Percentiles rank a stretch among this genome's conserved stretches.
Conservation (phyloP, 2,113 vertebrate species). For the Sinosuthora webbiana region DNA sequence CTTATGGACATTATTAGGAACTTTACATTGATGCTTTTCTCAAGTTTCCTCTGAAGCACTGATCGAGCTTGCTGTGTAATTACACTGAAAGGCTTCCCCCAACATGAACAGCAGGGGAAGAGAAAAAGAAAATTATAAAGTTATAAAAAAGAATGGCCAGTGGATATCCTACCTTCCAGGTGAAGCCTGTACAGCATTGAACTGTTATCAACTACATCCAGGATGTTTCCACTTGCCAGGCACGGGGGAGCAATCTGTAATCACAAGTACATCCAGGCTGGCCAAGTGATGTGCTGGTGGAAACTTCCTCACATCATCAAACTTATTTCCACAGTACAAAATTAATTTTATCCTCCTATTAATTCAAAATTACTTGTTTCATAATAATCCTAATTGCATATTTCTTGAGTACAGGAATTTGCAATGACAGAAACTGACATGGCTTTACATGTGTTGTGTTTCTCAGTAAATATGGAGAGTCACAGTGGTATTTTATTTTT, state of each 20-base stretch:
- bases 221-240: conserved; percentile 74
- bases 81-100: background rate
- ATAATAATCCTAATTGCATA: background rate
- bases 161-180: conserved; percentile 84
- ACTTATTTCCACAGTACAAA: background rate
- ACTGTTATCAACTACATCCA: conserved; percentile 84
- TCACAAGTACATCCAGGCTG: background rate
- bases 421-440: background rate
- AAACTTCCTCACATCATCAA: background rate
- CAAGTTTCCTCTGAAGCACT: background rate
- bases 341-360: background rate
- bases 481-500: background rate
- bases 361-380: background rate
- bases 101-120: background rate
- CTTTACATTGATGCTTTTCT: background rate
- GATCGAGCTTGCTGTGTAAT: background rate
- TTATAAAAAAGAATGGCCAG: background rate
- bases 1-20: background rate
- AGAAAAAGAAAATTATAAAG: background rate
- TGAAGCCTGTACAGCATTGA: conserved; percentile 91
- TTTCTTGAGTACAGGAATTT: background rate
- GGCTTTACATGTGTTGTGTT: background rate
- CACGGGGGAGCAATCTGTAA: conserved; percentile 78
- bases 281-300: background rate
- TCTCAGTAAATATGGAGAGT: background rate